Evolutionary conservation across 1,140 invertebrate species (phyloP).

Genomic region (Nasonia giraulti): DNA sequence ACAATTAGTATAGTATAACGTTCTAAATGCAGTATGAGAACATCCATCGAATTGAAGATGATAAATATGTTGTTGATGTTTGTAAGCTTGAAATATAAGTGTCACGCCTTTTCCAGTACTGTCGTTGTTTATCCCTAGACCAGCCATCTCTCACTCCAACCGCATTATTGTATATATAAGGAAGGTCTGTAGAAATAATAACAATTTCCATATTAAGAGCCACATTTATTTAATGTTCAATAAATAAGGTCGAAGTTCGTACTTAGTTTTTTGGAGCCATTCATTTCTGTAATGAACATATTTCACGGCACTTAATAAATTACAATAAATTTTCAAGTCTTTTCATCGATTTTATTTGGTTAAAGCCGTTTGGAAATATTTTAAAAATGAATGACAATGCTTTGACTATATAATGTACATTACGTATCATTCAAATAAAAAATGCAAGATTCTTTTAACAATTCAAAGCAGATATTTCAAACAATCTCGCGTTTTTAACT

Average conservation of each 20-base stretch:
- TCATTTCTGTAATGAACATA: constrained; percentile 34
- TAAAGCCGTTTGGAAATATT: constrained; percentile 25
- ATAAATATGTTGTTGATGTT: constrained; percentile 70
- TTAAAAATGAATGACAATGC: constrained; percentile 18
- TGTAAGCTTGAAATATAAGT: constrained; percentile 73
- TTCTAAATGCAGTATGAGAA: constrained; percentile 40
- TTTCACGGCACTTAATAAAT: constrained; percentile 59
- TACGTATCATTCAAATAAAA: constrained; percentile 31
- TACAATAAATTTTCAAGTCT: constrained; percentile 56
- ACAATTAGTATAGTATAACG: constrained; percentile 51
- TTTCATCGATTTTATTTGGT: constrained; percentile 39
- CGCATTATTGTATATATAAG: background rate
- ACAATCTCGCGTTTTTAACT: constrained; percentile 8
- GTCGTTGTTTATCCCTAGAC: constrained; percentile 14
- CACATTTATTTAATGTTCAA: constrained; percentile 49
- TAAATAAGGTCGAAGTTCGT: constrained; percentile 26
- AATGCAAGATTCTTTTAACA: constrained; percentile 34
- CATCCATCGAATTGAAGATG: constrained; percentile 54
- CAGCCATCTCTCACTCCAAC: background rate
- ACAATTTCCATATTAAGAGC: constrained; percentile 38
- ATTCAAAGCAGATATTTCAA: constrained; percentile 29
- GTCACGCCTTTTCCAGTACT: constrained; percentile 67
- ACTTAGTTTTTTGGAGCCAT: constrained; percentile 6
- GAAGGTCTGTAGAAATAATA: constrained; percentile 19
- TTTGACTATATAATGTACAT: background rate